Conservation (phyloP, 2,888 invertebrate genomes). For the Carabus problematicus region DNA sequence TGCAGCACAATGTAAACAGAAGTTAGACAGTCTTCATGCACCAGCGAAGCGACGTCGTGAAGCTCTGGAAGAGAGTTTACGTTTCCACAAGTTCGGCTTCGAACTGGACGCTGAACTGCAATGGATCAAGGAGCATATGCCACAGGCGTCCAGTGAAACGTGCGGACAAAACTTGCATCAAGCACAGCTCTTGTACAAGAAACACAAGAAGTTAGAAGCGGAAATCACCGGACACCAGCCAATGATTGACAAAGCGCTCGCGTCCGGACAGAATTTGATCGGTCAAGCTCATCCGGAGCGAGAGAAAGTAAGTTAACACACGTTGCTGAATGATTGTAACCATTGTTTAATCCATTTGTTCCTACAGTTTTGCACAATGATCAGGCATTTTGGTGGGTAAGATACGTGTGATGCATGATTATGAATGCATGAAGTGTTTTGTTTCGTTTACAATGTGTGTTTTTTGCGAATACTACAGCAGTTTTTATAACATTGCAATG, state of each 20-base stretch:
- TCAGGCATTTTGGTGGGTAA: too few relatives aligned
- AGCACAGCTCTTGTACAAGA: conserved; percentile 90
- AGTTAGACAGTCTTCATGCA: conserved; percentile 73
- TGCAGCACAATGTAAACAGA: conserved; percentile 75
- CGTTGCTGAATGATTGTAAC: conserved; percentile 15
- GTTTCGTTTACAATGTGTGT: too few relatives aligned
- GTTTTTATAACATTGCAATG: too few relatives aligned
- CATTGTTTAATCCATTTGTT: conserved; percentile 2
- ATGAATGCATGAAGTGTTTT: too few relatives aligned
- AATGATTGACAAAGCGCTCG: conserved; percentile 81
- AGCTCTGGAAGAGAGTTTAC: conserved; percentile 82
- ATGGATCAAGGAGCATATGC: conserved; percentile 92
- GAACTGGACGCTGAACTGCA: conserved; percentile 92
- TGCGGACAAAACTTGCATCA: conserved; percentile 88
- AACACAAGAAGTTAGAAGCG: conserved; percentile 90
- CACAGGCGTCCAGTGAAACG: conserved; percentile 77
- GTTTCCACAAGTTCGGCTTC: conserved; percentile 91
- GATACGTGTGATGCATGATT: conserved; percentile 7
- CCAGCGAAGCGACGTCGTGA: conserved; percentile 76
- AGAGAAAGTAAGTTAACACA: conserved; percentile 70
- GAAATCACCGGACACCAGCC: conserved; percentile 89
- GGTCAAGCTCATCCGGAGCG: conserved; percentile 82
- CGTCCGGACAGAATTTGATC: conserved; percentile 78
- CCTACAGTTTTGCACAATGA: neutral
- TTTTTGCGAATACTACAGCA: too few relatives aligned